Evolutionary conservation across 2,888 invertebrate genomes (phyloP), one percentile per base, ranked within the genome.

Genomic region (Platynereis dumerilii): DNA sequence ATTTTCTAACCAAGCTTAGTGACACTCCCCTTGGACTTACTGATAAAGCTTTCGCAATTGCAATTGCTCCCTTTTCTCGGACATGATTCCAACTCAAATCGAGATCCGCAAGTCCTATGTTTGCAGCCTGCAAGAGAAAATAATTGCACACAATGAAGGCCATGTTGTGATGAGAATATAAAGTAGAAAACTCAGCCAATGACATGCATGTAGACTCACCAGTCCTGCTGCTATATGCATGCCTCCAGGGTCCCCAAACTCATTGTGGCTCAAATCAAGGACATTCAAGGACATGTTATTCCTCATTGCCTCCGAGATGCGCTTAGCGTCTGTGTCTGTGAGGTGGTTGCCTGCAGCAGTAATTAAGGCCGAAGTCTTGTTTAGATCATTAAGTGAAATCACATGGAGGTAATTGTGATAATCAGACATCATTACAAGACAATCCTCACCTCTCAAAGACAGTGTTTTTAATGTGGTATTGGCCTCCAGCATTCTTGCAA

Each of bases 1-100:
- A 7, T 7, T 34, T 34, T 12, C 12, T 34, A 34, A 34, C 7
- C 34, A 34, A 34, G 34, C 34, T 34, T 34, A 34, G 34, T 34
- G 34, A 34, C 12, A 34, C 5, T 34, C 5, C 34, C 5, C 12
- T 22, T 20, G 15, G 7, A 74, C 74, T 70, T 70, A 80, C 81
- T 59, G 66, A 65, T 17, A 80, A 68, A 26, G 75, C 74, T 28
- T 77, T 76, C 5, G 73, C 75, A 1, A 82, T 65, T 22, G 79
- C 77, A n/a, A 74, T 70, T 12, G 76, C 82, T 28, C 81, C 82
- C 58, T 76, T 76, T 58, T 74, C 72, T 22, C 80, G 67, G 3
- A 82, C 75, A 20, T 75, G 68, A 66, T 82, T 82, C 82, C 82
- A 82, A 62, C 82, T 82, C 22, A 81, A 70, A 66, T 82, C 81